Evolutionary conservation across 2,113 vertebrate genomes (phyloP), one percentile per base, ranked within the genome.

Genomic region (Merops nubicus): DNA sequence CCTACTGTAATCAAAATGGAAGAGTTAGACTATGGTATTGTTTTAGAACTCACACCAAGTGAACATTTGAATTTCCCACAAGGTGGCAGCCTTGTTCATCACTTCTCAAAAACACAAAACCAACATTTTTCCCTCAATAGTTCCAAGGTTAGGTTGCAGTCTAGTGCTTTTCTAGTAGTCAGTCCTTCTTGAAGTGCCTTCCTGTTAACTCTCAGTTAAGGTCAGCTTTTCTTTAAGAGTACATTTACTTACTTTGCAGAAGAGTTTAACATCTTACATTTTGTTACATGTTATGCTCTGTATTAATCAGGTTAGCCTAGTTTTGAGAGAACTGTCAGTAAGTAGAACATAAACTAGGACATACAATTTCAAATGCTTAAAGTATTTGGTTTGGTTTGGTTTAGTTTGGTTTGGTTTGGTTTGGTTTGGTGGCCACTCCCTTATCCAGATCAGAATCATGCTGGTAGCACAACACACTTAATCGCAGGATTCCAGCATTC

Each of bases 31-130:
- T 14, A 0, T 7, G 17, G 22, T 40, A 28, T 17, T 23, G 51
- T 26, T 77, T 68, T 64, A 64, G 50, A 73, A 28, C 3, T 42
- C 68, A 11, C 60, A 43, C 56, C 43, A 10, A 15, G 31, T 64
- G 56, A 59, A 22, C 8, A 2, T 38, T 12, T 1, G 20, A 38
- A 15, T 93, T 78, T 72, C 79, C 96, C 97, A 95, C 96, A 77
- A 97, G 97, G 74, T 97, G 97, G 96, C 97, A 53, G 70, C 75
- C 93, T 97, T 96, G 92, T 72, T 95, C 93, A 42, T 86, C 25
- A 43, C 40, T 26, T 45, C 33, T 57, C 42, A 33, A 36, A 45
- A 69, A 0, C 40, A 1, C 40, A 5, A 54, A 69, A 78, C 28
- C 4, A 38, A 5, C 3, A 3, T 26, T 69, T 38, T 14, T 5